These are phyloP conservation scores for Drosophila parvula DNA, from an alignment of 1,140 invertebrate genomes.

Conservation along the genomic window DNA sequence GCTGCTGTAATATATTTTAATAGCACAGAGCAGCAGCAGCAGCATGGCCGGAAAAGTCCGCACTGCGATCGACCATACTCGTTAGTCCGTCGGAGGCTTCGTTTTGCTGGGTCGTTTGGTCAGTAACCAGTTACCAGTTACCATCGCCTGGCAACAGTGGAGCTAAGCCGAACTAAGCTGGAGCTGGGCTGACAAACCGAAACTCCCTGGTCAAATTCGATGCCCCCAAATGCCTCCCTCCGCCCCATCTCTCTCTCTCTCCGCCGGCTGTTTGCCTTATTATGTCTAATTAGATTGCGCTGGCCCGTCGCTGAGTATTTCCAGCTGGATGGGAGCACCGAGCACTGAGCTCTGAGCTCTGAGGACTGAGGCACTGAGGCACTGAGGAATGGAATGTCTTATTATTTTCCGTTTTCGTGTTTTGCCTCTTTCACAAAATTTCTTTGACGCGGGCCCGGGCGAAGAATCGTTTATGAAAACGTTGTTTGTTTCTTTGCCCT, in stretches of 20 bases:
- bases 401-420: constrained; percentile 36
- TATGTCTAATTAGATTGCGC: constrained; percentile 78
- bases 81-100: constrained; percentile 34
- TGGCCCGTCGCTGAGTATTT: constrained; percentile 37
- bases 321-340: constrained; percentile 13
- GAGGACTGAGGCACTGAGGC: constrained; percentile 1
- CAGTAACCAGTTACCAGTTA: constrained; percentile 29
- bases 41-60: constrained; percentile 62
- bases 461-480: constrained; percentile 44
- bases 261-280: constrained; percentile 62
- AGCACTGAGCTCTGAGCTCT: neutral
- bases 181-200: constrained; percentile 14
- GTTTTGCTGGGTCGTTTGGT: constrained; percentile 48
- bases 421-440: constrained; percentile 12
- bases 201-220: constrained; percentile 57
- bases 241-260: neutral
- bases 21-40: constrained; percentile 54
- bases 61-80: constrained; percentile 37
- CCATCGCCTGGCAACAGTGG: constrained; percentile 40
- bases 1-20: constrained; percentile 81
- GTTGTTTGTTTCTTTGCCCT: constrained; percentile 15
- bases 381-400: constrained; percentile 35
- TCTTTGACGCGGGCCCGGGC: constrained; percentile 22
- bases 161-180: neutral
- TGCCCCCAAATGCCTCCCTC: constrained; percentile 26